Evolutionary conservation across 1,140 invertebrate species (phyloP).

Genomic region (Drosophila biarmipes): DNA sequence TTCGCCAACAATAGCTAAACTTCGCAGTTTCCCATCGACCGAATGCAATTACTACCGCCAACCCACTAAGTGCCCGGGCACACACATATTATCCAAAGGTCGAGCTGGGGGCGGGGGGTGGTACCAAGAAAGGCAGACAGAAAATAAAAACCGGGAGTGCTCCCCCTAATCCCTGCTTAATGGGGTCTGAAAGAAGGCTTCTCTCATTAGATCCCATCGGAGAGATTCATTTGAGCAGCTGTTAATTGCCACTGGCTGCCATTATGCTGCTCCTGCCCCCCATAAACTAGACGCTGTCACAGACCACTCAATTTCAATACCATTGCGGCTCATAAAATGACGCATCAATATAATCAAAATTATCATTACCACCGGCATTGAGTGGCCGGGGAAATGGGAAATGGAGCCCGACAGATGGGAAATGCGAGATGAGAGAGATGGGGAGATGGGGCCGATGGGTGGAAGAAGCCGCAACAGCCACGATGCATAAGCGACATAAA

Average conservation of each 20-base stretch:
- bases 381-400: conserved; percentile 22
- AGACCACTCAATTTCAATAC: conserved; percentile 82
- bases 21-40: conserved; percentile 35
- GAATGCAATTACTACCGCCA: conserved; percentile 36
- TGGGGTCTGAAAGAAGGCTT: conserved; percentile 31
- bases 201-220: conserved; percentile 31
- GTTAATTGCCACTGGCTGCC: conserved; percentile 60
- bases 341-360: conserved; percentile 83
- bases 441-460: background rate
- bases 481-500: conserved; percentile 64
- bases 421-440: conserved; percentile 7
- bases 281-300: conserved; percentile 72
- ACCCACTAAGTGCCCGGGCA: conserved; percentile 20
- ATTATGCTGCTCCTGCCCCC: conserved; percentile 42
- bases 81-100: conserved; percentile 18
- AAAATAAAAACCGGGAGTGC: background rate
- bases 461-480: conserved; percentile 30
- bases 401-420: conserved; percentile 5
- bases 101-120: background rate
- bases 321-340: conserved; percentile 81
- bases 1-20: conserved; percentile 41
- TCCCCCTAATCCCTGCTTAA: conserved; percentile 36
- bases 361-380: conserved; percentile 63
- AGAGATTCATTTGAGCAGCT: conserved; percentile 54
- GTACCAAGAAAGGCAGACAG: background rate